Base-by-base conservation (phyloP, 2,888 invertebrate species). In the Pristionchus mayeri region DNA sequence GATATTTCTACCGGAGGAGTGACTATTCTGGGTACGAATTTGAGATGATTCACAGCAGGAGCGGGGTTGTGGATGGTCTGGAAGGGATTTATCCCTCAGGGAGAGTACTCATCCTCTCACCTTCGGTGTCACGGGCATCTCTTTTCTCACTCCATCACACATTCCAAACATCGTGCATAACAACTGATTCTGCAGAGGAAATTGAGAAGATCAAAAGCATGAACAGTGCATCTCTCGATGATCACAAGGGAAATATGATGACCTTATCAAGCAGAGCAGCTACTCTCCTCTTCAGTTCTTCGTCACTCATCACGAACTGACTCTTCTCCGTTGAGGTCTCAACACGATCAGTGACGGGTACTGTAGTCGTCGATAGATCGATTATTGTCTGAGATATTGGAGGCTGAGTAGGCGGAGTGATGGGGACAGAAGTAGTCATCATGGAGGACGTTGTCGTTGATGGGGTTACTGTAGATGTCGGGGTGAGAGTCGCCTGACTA, bases 91-190 rank as follows among this genome's bases (percentile, higher is more conserved):
- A n/a, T 24, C 16, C 54, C 21, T 24, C 54, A 7, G 54, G 16
- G 54, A n/a, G 24, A 57, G 11, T 30, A 13, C 13, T 60, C 30
- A 44, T 24, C 27, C 27, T 63, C 30, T 27, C 16, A 44, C 44
- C n/a, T 18, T 54, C 71, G 6, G 71, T 44, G 11, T 37, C 3
- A 40, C 11, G 18, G 13, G 24, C 71, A 11, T 34, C 63, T 71
- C 37, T 13, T 37, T 37, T 18, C 40, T 76, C 44, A 78, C 9
- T 21, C 76, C 76, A 50, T 78, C 30, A 16, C 76, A 78, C 0
- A 78, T 27, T 11, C 76, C 50, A 18, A 78, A 50, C 48, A 78
- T 78, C 50, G 48, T 50, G 76, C 76, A 78, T 21, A 78, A 9
- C 21, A 78, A 11, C 11, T 78, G 76, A 34, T 78, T 78, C 76